Conservation (phyloP, 2,113 vertebrate genomes). For the Larimichthys polyactis region DNA sequence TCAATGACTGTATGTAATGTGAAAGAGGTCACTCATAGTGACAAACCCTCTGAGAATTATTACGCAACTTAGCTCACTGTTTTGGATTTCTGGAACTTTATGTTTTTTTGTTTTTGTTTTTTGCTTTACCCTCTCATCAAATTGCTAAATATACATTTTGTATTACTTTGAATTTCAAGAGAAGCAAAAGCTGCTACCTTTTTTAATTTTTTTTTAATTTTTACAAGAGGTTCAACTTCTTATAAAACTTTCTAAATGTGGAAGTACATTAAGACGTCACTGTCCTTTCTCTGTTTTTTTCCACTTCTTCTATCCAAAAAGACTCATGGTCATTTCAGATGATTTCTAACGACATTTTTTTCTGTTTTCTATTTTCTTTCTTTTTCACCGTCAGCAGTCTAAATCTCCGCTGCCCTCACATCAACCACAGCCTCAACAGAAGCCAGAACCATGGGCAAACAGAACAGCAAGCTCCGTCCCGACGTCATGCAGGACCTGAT, state of each 20-base stretch:
- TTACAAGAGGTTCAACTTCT: not conserved
- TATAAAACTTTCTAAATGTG: not conserved
- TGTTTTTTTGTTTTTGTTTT: not conserved
- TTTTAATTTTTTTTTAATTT: too few relatives aligned
- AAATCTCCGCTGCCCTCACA: slow-evolving; percentile 39
- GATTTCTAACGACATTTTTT: slow-evolving; percentile 5
- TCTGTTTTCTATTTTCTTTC: not conserved
- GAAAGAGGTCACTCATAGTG: not conserved
- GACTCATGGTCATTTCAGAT: slow-evolving; percentile 4
- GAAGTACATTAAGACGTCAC: not conserved
- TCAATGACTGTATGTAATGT: not conserved
- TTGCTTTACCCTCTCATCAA: not conserved
- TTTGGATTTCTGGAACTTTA: too few relatives aligned
- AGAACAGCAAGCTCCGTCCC: slow-evolving; percentile 99
- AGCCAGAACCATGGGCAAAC: slow-evolving; percentile 92
- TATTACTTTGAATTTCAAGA: not conserved
- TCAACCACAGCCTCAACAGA: slow-evolving; percentile 44
- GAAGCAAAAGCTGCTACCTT: not conserved
- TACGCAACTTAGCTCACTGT: not conserved
- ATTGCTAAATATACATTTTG: not conserved
- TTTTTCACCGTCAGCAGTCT: slow-evolving; percentile 34
- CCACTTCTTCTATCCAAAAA: not conserved
- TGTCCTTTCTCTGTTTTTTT: not conserved
- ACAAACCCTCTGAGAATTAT: not conserved
- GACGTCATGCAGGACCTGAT: slow-evolving; percentile 99